phyloP scores from a whole-genome alignment of 2,888 invertebrate species.

The Cylindroiulus punctatus region DNA sequence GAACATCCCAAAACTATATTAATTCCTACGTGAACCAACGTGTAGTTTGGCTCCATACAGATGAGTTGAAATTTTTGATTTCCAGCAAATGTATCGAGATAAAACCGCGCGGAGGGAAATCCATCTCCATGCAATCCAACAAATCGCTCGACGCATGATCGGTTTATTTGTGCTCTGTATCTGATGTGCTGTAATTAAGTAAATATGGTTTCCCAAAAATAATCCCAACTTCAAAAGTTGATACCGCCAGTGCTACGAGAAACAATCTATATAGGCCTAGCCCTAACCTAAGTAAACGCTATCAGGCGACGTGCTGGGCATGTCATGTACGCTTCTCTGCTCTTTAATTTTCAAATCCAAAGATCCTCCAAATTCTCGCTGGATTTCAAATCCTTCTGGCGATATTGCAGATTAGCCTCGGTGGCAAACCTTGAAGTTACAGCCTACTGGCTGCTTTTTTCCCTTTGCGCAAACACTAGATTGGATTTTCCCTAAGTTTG shows the following conservation, averaged over 20 bases:
- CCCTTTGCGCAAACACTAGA: background rate
- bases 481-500: background rate
- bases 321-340: constrained; percentile 26
- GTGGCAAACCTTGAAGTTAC: background rate
- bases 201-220: constrained; percentile 39
- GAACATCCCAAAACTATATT: constrained; percentile 10
- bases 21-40: background rate
- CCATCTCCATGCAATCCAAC: constrained; percentile 9
- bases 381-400: constrained; percentile 43
- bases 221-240: constrained; percentile 47
- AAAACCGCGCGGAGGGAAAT: background rate
- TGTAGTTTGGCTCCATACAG: background rate
- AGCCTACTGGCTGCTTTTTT: background rate
- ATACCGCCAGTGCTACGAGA: background rate
- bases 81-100: background rate
- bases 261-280: constrained; percentile 32
- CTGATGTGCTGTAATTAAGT: constrained; percentile 39
- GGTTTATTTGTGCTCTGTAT: constrained; percentile 35
- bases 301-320: constrained; percentile 33
- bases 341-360: constrained; percentile 43
- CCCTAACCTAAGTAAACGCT: constrained; percentile 25
- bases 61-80: constrained; percentile 8
- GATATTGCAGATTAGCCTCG: constrained; percentile 32
- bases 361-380: constrained; percentile 27
- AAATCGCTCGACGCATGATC: constrained; percentile 31